Evolutionary conservation across 92 coral and sea anemone genomes (phyloP).

Genomic region (Epizoanthus ramosus): DNA sequence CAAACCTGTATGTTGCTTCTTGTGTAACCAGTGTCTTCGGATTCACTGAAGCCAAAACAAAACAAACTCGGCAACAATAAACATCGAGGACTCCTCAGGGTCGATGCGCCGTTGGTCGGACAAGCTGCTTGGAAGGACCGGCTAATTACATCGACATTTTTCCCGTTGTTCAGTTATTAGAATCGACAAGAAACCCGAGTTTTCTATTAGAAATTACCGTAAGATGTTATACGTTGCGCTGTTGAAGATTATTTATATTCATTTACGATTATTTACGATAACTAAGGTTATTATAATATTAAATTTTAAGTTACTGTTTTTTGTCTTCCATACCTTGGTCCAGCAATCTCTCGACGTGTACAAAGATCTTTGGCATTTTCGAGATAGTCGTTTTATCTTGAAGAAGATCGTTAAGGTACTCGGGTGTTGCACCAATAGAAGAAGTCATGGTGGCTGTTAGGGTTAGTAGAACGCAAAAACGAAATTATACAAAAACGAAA

Average conservation of each 20-base stretch:
- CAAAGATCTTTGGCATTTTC: slow-evolving; percentile 99
- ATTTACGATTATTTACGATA: slow-evolving; percentile 91
- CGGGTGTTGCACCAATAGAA: slow-evolving; percentile 87
- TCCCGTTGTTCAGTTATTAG: slow-evolving; percentile 33
- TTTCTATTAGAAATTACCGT: slow-evolving; percentile 81
- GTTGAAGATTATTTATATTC: slow-evolving; percentile 87
- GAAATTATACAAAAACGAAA: slow-evolving; percentile 77
- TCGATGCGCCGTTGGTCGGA: slow-evolving; percentile 40
- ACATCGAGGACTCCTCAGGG: slow-evolving; percentile 54
- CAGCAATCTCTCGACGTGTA: slow-evolving; percentile 97
- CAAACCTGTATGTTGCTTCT: slow-evolving; percentile 73
- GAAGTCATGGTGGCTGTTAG: slow-evolving; percentile 86
- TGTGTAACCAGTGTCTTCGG: slow-evolving; percentile 63
- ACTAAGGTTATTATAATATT: slow-evolving; percentile 88
- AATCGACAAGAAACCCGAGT: slow-evolving; percentile 33
- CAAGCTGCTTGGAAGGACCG: slow-evolving; percentile 21
- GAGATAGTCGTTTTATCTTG: slow-evolving; percentile 99
- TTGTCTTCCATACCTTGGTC: slow-evolving; percentile 92
- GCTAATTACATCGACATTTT: slow-evolving; percentile 22
- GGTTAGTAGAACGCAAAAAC: slow-evolving; percentile 94
- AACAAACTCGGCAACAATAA: slow-evolving; percentile 62
- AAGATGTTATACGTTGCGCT: slow-evolving; percentile 70
- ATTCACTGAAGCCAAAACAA: slow-evolving; percentile 71
- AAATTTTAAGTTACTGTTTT: slow-evolving; percentile 63
- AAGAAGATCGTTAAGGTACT: slow-evolving; percentile 98